Evolutionary conservation across 2,797 vertebrate species (phyloP).

Genomic region (Callimico goeldii): DNA sequence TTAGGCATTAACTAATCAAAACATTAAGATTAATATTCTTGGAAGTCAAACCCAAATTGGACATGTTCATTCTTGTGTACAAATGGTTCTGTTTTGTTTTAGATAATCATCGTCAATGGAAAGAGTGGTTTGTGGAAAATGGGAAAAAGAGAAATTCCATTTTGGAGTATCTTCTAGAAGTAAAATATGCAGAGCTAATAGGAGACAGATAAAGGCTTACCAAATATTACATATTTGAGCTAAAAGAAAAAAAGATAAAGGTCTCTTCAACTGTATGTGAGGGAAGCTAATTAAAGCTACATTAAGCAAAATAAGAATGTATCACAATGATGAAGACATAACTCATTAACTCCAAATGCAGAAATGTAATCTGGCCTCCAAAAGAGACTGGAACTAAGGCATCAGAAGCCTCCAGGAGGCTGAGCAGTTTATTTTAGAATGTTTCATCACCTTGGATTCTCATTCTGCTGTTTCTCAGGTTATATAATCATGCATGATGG

Average conservation of each 20-base stretch:
- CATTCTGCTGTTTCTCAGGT: neutral
- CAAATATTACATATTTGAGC: neutral
- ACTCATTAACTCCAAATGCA: neutral
- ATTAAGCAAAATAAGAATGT: conserved; percentile 26
- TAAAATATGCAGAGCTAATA: neutral
- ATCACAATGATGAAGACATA: neutral
- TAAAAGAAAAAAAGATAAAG: conserved; percentile 4
- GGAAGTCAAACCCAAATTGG: neutral
- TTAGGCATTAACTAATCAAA: neutral
- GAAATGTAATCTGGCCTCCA: neutral
- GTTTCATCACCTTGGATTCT: neutral
- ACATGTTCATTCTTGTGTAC: neutral
- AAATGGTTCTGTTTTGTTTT: neutral
- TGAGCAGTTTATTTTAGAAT: neutral
- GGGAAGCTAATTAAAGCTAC: conserved; percentile 26
- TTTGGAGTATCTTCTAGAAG: neutral
- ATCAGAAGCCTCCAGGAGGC: neutral
- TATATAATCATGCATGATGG: neutral
- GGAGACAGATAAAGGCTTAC: neutral
- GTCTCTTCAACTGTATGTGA: neutral
- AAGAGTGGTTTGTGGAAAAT: neutral
- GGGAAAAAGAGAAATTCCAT: neutral
- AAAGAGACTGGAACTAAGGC: neutral
- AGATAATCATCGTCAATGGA: neutral
- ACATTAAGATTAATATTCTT: neutral